Conservation (phyloP, 2,797 vertebrate species). For the Apogon hyalosoma region DNA sequence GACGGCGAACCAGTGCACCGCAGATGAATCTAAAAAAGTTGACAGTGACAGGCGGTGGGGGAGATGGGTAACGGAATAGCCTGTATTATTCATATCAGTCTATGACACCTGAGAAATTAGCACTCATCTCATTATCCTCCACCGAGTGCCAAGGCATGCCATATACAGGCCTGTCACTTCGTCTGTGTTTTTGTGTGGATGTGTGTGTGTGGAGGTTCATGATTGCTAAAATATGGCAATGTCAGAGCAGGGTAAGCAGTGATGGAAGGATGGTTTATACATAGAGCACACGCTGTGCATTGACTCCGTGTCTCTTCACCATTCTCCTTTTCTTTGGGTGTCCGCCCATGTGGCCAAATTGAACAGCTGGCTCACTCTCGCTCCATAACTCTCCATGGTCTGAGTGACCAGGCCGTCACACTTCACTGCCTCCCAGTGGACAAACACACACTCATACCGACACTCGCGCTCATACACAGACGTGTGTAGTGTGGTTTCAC, state of each 20-base stretch:
- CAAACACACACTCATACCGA: slow-evolving; percentile 50
- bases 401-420: slow-evolving; percentile 73
- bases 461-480: slow-evolving; percentile 27
- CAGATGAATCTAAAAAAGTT: slow-evolving; percentile 39
- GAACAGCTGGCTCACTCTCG: slow-evolving; percentile 78
- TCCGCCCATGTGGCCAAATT: slow-evolving; percentile 72
- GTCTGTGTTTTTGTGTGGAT: slow-evolving; percentile 20
- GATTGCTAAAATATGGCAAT: slow-evolving; percentile 40
- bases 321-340: slow-evolving; percentile 55
- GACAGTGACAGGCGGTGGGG: slow-evolving; percentile 40
- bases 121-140: slow-evolving; percentile 61
- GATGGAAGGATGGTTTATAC: slow-evolving; percentile 37
- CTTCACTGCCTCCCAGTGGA: slow-evolving; percentile 64
- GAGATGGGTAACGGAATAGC: slow-evolving; percentile 57
- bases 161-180: slow-evolving; percentile 38
- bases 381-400: slow-evolving; percentile 71
- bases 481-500: slow-evolving; percentile 42
- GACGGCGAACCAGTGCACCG: slow-evolving; percentile 5
- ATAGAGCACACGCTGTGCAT: slow-evolving; percentile 42
- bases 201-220: slow-evolving; percentile 24
- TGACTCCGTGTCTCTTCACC: slow-evolving; percentile 57
- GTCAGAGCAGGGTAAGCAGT: slow-evolving; percentile 32
- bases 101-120: slow-evolving; percentile 73
- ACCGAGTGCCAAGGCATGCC: slow-evolving; percentile 22
- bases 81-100: slow-evolving; percentile 75